Conservation (phyloP, 2,888 invertebrate genomes). For the Octodonta nipae region DNA sequence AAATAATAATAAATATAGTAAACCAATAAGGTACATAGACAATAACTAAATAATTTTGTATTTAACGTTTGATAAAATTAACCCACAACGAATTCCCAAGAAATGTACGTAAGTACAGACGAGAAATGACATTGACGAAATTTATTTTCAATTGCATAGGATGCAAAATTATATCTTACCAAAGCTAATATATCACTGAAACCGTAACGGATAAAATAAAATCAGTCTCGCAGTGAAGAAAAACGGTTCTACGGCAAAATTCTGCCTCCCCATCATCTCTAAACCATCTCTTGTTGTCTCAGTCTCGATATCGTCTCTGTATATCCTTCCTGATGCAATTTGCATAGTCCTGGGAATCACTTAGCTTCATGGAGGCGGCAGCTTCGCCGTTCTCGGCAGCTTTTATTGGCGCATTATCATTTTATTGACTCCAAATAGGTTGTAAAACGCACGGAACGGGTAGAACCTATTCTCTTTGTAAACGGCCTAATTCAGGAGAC, state of each 20-base stretch:
- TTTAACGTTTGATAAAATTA: too few species aligned
- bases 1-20: too few species aligned
- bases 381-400: conserved; percentile 27
- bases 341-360: conserved; percentile 4
- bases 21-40: too few species aligned
- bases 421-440: conserved; percentile 44
- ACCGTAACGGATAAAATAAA: too few species aligned
- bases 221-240: conserved; percentile 2
- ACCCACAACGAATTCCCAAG: too few species aligned
- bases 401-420: conserved; percentile 40
- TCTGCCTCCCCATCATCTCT: background rate
- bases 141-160: too few species aligned
- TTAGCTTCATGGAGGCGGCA: conserved; percentile 14
- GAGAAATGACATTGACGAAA: too few species aligned
- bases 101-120: too few species aligned
- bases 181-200: too few species aligned
- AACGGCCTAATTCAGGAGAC: conserved; percentile 39
- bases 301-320: background rate
- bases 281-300: background rate
- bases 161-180: too few species aligned
- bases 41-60: too few species aligned
- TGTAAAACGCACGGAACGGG: conserved; percentile 36
- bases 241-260: background rate
- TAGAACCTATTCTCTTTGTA: conserved; percentile 33
- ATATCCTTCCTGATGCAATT: conserved; percentile 3